These are phyloP conservation scores for Drosophila bipectinata DNA, from an alignment of 1,140 invertebrate species.

Conservation along the genomic window DNA sequence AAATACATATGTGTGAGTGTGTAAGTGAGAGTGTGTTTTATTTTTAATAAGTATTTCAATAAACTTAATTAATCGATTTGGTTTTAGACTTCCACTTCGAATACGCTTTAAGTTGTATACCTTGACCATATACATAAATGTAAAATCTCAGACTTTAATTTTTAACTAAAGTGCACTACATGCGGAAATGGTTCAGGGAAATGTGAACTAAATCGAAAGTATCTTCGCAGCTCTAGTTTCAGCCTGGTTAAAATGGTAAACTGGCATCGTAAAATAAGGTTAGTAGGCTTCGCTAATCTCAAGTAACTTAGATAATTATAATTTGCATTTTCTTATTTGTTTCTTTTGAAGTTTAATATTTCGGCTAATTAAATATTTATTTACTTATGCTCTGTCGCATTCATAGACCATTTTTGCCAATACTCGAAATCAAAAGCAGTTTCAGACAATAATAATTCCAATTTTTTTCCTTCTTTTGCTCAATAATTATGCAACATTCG, in stretches of 20 bases:
- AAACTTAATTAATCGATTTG: conserved; percentile 68
- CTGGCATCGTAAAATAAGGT: conserved; percentile 38
- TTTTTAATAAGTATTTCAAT: conserved; percentile 54
- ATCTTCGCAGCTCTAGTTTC: conserved; percentile 30
- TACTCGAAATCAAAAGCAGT: conserved; percentile 59
- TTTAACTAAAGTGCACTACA: conserved; percentile 82
- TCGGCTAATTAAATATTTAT: conserved; percentile 82
- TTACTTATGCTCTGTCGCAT: conserved; percentile 51
- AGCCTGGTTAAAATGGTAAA: conserved; percentile 28
- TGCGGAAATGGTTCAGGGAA: conserved; percentile 55
- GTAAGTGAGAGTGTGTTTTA: conserved; percentile 11
- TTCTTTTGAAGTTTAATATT: conserved; percentile 81
- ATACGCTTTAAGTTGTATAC: conserved; percentile 64
- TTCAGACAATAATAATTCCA: conserved; percentile 50
- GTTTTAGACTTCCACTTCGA: conserved; percentile 35
- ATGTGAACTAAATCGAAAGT: conserved; percentile 48
- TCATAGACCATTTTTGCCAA: conserved; percentile 33
- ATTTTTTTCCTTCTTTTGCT: conserved; percentile 48
- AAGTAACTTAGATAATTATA: conserved; percentile 55
- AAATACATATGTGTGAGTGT: conserved; percentile 48
- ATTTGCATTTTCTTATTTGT: conserved; percentile 60
- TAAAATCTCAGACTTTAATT: conserved; percentile 83
- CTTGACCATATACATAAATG: conserved; percentile 67
- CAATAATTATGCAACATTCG: conserved; percentile 69
- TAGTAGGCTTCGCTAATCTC: conserved; percentile 30